Evolutionary conservation across 2,888 invertebrate genomes (phyloP), one percentile per base, ranked within the genome.

Genomic region (Syrphus vitripennis): DNA sequence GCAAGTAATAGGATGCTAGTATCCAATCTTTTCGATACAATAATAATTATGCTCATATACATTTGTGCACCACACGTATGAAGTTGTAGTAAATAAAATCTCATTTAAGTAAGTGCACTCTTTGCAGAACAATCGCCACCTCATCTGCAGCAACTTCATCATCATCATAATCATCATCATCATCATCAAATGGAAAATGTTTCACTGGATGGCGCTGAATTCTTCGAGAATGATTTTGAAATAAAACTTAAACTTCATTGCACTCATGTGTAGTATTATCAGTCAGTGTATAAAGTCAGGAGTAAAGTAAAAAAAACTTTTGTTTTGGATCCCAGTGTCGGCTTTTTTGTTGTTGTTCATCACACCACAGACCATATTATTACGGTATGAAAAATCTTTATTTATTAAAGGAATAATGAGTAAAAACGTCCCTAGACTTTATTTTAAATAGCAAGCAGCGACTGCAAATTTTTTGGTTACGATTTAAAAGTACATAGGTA

Each of bases 61-160:
- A 34, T 55, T 31, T 21, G 50, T 48, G 19, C 42, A 67, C 29
- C 40, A 67, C 77, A 82, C 82, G 82, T 65, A 72, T n/a, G n/a
- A 82, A 70, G 70, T 71, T 82, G 42, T 16, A 82, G 70, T 82
- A 82, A 82, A 77, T 82, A 82, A 82, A 82, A 82, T 82, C 77
- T 71, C 82, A 82, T 82, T 82, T 82, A 71, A 77, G 65, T 82
- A 82, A 82, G 77, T 82, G 82, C 71, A 67, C 65, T 82, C 77
- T 67, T 67, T 82, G 71, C 59, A 16, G 69, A 75, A 29, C 69
- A 59, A 31, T 76, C 48, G 40, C 29, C 24, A 48, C 53, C 26
- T 48, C 55, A 42, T 53, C 81, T 59, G 19, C 57, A 61, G 10
- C 57, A 59, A 19, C 61, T 45, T 16, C 76, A 76, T 76, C 75